phyloP scores from a whole-genome alignment of 2,888 invertebrate genomes.

The Salticus scenicus region DNA sequence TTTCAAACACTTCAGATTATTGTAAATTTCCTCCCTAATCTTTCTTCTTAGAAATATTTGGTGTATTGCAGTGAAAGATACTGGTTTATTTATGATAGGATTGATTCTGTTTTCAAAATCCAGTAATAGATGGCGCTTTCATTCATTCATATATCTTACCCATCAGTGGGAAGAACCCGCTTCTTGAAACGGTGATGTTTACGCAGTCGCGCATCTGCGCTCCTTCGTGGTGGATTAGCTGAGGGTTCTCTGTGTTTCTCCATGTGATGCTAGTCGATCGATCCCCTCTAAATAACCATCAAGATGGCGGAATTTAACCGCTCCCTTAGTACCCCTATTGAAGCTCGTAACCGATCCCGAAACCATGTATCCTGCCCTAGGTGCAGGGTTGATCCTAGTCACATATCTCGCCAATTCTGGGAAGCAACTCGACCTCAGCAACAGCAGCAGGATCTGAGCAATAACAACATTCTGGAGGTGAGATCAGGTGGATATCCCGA shows the following conservation, averaged over 20 bases:
- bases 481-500: conserved; percentile 48
- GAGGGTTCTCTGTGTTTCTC: not conserved
- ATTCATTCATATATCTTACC: not conserved
- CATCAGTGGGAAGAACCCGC: conserved; percentile 32
- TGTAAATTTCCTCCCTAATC: no score
- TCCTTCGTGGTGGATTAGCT: not conserved
- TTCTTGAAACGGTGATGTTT: conserved; percentile 25
- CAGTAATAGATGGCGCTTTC: conserved; percentile 47
- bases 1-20: no score
- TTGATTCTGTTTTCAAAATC: no score
- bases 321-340: conserved; percentile 54
- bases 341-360: conserved; percentile 53
- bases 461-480: conserved; percentile 28
- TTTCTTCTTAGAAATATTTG: not conserved
- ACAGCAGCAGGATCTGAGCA: conserved; percentile 31
- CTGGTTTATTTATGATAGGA: no score
- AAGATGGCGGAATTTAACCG: conserved; percentile 69
- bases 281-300: conserved; percentile 36
- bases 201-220: conserved; percentile 51
- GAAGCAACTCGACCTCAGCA: conserved; percentile 31
- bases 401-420: conserved; percentile 69
- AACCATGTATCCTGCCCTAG: conserved; percentile 56
- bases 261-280: conserved; percentile 60
- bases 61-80: not conserved
- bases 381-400: conserved; percentile 67